Conservation (phyloP, 2,888 invertebrate genomes). For the Ormyrus thymus region DNA sequence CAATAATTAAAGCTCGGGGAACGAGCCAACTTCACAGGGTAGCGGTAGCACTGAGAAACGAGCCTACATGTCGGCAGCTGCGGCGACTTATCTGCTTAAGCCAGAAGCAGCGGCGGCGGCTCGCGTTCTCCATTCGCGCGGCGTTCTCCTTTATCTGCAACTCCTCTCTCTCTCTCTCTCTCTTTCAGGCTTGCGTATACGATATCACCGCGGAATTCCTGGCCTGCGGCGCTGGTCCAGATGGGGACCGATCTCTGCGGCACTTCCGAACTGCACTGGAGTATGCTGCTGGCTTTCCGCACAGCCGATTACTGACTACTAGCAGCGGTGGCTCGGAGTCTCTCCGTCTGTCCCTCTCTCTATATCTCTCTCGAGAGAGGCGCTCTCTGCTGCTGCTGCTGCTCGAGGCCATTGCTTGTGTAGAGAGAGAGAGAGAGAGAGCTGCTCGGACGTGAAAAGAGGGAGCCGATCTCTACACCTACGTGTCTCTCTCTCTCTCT, state of each 20-base stretch:
- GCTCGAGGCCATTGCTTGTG: constrained; percentile 41
- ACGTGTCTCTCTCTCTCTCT: not conserved
- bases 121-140: constrained; percentile 39
- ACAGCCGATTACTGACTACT: constrained; percentile 49
- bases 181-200: not conserved
- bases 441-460: not conserved
- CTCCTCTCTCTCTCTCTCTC: not conserved
- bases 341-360: too few relatives aligned
- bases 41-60: too few relatives aligned
- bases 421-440: too few relatives aligned
- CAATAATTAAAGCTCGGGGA: too few relatives aligned
- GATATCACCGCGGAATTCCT: not conserved
- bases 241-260: not conserved
- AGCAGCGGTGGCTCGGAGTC: not conserved
- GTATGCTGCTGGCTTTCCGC: constrained; percentile 34
- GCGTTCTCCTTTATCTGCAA: not conserved
- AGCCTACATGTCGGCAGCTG: too few relatives aligned
- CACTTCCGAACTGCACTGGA: too few relatives aligned
- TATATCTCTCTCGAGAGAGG: constrained; percentile 9
- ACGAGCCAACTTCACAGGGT: too few relatives aligned
- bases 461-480: constrained; percentile 17
- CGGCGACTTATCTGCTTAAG: too few relatives aligned
- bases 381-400: constrained; percentile 42
- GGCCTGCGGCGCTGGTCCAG: not conserved
- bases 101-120: not conserved